phyloP scores from a whole-genome alignment of 1,140 invertebrate species.

The Brachystomella parvula region DNA sequence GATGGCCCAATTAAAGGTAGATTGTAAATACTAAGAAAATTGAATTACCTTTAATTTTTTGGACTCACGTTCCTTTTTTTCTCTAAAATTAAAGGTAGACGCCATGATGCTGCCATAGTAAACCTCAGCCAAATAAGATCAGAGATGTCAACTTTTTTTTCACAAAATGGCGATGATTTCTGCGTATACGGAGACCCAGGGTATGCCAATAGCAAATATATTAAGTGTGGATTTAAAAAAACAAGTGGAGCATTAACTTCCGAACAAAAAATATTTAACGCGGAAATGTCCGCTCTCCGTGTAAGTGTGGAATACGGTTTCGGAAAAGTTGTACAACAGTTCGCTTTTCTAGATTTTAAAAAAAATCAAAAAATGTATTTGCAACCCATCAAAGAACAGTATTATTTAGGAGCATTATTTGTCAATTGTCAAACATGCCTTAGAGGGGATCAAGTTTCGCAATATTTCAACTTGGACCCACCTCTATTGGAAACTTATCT shows the following conservation, averaged over 20 bases:
- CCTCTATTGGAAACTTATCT: neutral
- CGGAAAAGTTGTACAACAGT: conserved; percentile 13
- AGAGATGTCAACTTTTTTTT: neutral
- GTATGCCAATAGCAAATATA: neutral
- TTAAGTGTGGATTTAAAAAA: conserved; percentile 18
- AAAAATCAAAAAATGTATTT: conserved; percentile 19
- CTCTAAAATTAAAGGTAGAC: neutral
- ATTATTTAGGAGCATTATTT: conserved; percentile 10
- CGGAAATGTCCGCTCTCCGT: conserved; percentile 5
- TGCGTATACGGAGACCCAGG: neutral
- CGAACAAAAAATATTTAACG: conserved; percentile 12
- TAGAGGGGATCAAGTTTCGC: conserved; percentile 9
- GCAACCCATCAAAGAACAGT: conserved; percentile 11
- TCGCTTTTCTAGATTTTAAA: conserved; percentile 23
- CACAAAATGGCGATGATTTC: neutral
- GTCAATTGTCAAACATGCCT: conserved; percentile 20
- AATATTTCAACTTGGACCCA: conserved; percentile 6
- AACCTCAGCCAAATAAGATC: neutral
- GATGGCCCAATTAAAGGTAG: neutral
- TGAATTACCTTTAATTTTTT: too few relatives aligned
- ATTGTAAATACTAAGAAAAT: neutral
- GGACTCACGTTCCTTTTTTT: too few relatives aligned
- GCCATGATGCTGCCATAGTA: conserved; percentile 9
- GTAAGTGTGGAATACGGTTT: conserved; percentile 19
- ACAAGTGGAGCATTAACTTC: neutral